These are phyloP conservation scores for Teleiodes luculella DNA, from an alignment of 2,888 invertebrate species.

Conservation along the genomic window DNA sequence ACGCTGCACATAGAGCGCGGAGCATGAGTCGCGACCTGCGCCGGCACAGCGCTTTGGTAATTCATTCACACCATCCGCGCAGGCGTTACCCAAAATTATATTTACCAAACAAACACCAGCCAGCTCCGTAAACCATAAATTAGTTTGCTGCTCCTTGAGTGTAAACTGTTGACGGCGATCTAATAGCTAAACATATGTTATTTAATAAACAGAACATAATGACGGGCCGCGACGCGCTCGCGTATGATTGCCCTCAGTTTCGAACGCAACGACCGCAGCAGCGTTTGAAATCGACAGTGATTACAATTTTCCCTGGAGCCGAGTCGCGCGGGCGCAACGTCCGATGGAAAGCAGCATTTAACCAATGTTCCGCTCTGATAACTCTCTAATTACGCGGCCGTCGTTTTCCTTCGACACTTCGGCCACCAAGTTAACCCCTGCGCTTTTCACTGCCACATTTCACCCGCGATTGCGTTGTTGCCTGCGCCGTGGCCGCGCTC, in stretches of 20 bases:
- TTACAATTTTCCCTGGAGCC: conserved; percentile 75
- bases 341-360: conserved; percentile 78
- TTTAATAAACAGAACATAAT: conserved; percentile 41
- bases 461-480: conserved; percentile 55
- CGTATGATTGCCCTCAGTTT: conserved; percentile 51
- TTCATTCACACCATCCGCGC: conserved; percentile 39
- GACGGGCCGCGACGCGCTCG: conserved; percentile 29
- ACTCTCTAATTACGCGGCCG: conserved; percentile 71
- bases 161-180: conserved; percentile 44
- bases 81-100: conserved; percentile 41
- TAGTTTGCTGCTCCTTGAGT: conserved; percentile 43
- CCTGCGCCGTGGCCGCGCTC: conserved; percentile 35
- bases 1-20: conserved; percentile 41
- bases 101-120: conserved; percentile 50
- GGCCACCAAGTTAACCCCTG: conserved; percentile 65
- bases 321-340: conserved; percentile 72
- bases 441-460: conserved; percentile 65
- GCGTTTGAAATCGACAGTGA: conserved; percentile 77
- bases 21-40: conserved; percentile 42
- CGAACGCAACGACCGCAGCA: conserved; percentile 58
- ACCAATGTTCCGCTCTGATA: conserved; percentile 78
- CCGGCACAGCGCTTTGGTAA: conserved; percentile 41
- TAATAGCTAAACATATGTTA: conserved; percentile 42
- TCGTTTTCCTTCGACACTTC: conserved; percentile 72
- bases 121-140: conserved; percentile 35